A percentile compares a stretch with the other conserved stretches of the same genome.
Conservation (phyloP, 2,797 vertebrate species). For the Phoebastria nigripes region DNA sequence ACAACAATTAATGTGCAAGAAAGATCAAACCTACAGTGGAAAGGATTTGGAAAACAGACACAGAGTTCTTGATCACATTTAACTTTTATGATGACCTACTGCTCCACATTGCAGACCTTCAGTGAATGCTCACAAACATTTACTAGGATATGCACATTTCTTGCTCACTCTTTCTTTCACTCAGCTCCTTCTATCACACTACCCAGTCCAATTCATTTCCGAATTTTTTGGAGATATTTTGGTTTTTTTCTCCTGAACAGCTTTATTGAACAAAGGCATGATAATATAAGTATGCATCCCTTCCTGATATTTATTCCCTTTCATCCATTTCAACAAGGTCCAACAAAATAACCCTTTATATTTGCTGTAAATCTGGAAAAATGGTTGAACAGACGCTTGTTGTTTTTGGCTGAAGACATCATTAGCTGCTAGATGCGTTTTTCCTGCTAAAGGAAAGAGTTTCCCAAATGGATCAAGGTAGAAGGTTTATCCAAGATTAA, state of each 20-base stretch:
- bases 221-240: not conserved
- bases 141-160: not conserved
- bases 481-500: constrained; percentile 69
- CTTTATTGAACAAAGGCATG: not conserved
- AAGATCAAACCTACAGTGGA: not conserved
- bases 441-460: constrained; percentile 71
- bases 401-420: constrained; percentile 71
- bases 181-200: not conserved
- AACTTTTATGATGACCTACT: not conserved
- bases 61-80: not conserved
- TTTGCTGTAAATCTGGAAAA: constrained; percentile 67
- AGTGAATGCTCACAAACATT: not conserved
- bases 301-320: not conserved
- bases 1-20: not conserved
- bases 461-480: constrained; percentile 71
- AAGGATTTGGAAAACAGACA: not conserved
- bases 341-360: constrained; percentile 17
- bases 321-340: not conserved
- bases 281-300: not conserved
- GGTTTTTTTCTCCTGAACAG: not conserved
- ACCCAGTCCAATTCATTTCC: not conserved
- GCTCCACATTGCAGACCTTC: not conserved
- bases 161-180: not conserved
- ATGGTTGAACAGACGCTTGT: constrained; percentile 60
- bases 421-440: constrained; percentile 66